A percentile compares a stretch with the other conserved stretches of the same genome.
Conservation (phyloP, 2,888 invertebrate species). For the Epinotia bilunana region DNA sequence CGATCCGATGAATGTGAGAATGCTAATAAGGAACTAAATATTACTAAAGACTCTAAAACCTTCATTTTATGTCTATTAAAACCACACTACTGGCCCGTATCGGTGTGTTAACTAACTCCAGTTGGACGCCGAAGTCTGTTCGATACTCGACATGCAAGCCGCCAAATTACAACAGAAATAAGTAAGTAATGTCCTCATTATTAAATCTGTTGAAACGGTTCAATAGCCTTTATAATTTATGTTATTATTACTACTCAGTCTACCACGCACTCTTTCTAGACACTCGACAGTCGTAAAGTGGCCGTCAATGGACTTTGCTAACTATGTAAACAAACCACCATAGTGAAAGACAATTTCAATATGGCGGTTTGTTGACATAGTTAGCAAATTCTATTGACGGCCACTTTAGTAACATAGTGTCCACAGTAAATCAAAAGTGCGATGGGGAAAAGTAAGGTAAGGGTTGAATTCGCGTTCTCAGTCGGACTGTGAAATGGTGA, state of each 20-base stretch:
- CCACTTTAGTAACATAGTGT: too few relatives aligned
- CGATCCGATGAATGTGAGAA: conserved; percentile 51
- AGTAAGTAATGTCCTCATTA: conserved; percentile 15
- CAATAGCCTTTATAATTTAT: neutral
- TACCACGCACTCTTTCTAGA: too few relatives aligned
- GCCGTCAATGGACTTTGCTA: too few relatives aligned
- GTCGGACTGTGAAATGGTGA: too few relatives aligned
- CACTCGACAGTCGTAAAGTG: too few relatives aligned
- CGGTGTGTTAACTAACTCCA: conserved; percentile 15
- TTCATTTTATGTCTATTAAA: conserved; percentile 47
- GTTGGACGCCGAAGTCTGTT: conserved; percentile 13
- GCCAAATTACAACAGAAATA: conserved; percentile 17
- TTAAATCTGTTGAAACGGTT: neutral
- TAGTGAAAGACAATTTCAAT: too few relatives aligned
- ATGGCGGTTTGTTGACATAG: too few relatives aligned
- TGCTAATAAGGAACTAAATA: conserved; percentile 55
- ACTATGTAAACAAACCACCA: too few relatives aligned
- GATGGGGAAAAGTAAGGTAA: too few relatives aligned
- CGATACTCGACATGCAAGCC: conserved; percentile 4
- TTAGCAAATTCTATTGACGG: too few relatives aligned
- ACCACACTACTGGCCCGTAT: conserved; percentile 28
- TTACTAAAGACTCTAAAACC: conserved; percentile 50
- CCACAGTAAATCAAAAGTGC: too few relatives aligned
- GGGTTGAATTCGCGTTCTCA: too few relatives aligned
- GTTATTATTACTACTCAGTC: neutral